Base-by-base conservation (phyloP, 2,113 vertebrate genomes). In the Callionymus lyra region DNA sequence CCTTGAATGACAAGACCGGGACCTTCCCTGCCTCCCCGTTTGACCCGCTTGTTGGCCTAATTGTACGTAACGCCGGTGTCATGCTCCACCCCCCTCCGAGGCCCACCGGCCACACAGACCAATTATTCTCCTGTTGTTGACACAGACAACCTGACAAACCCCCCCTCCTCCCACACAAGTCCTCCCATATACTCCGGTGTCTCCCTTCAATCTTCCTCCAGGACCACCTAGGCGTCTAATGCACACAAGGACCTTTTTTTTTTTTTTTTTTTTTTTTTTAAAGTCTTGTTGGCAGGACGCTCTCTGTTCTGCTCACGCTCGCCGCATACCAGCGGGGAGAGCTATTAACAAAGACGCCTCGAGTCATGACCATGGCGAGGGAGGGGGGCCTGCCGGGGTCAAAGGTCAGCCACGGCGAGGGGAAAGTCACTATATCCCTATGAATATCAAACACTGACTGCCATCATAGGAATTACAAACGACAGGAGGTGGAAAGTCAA, bases 61-160 rank as follows among this genome's bases (percentile, higher is more conserved):
- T 78, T 79, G 72, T 76, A 53, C 80, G 67, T 74, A 76, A 75
- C 78, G 70, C 74, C 76, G 70, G 62, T 63, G 65, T 59, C 62
- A 52, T 65, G 60, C 66, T 51, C 59, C 63, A 50, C 70, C 64
- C 47, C 17, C 17, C 41, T 18, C 40, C 11, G 46, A 53, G 59
- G 38, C 46, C 68, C 65, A 44, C 6, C 2, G 63, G 73, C 72
- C 41, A 35, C 49, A 63, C 40, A 58, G 77, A 70, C 59, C 72
- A 80, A 78, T 79, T 74, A 76, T 82, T 80, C 67, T 62, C 46
- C 59, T 74, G 64, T 68, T 79, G 69, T 80, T 78, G 69, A 83
- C 76, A 81, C 75, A 78, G 80, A 81, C 72, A 69, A 63, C 74
- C 76, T 72, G 74, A 73, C 72, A 75, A 51, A 57, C 63, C 67